Evolutionary conservation across 92 coral and sea anemone species (phyloP).

Genomic region (Scolanthus callimorphus): DNA sequence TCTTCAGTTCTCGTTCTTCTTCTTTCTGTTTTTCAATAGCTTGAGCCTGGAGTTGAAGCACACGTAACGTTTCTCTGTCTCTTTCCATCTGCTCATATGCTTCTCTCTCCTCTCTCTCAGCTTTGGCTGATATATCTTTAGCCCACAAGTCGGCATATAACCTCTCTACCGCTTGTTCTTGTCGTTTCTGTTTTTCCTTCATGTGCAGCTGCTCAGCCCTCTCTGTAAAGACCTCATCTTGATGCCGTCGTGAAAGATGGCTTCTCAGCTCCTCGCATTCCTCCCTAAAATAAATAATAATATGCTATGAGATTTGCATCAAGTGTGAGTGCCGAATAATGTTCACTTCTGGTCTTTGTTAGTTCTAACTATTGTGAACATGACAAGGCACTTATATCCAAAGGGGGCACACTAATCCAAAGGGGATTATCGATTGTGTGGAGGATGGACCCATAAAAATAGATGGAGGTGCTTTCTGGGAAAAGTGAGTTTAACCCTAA

Average conservation of each 20-base stretch:
- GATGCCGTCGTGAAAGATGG: conserved; percentile 78
- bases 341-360: too few species aligned
- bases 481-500: too few species aligned
- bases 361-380: too few species aligned
- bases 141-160: conserved; percentile 97
- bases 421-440: too few species aligned
- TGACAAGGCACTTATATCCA: too few species aligned
- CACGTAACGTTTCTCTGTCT: conserved; percentile 83
- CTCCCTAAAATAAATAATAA: conserved; percentile 32
- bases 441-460: too few species aligned
- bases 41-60: conserved; percentile 82
- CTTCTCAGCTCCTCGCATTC: conserved; percentile 95
- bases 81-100: conserved; percentile 86
- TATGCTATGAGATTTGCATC: too few species aligned
- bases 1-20: conserved; percentile 80
- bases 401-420: too few species aligned
- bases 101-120: conserved; percentile 74
- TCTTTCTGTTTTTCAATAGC: conserved; percentile 67
- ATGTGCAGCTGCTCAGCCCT: conserved; percentile 80
- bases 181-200: conserved; percentile 73
- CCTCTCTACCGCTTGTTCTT: conserved; percentile 69
- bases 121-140: conserved; percentile 69
- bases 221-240: conserved; percentile 87
- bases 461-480: too few species aligned
- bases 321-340: too few species aligned